Base-by-base conservation (phyloP, 2,797 vertebrate genomes). In the Enteromius radiatus region DNA sequence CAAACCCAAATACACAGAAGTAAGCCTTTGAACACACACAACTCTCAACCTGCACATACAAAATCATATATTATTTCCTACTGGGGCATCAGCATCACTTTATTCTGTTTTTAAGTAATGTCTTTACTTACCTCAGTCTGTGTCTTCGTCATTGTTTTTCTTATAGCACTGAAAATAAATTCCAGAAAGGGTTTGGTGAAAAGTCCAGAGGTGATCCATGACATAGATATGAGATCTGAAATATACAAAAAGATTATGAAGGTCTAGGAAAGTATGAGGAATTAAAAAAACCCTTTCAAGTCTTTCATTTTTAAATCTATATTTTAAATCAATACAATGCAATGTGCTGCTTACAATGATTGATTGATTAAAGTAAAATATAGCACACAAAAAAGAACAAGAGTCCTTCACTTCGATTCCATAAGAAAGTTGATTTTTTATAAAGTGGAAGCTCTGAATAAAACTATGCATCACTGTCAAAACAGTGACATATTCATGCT, bases 81-180 rank as follows among this genome's bases (percentile, higher is more conserved):
- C 19, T 15, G 8, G 26, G 4, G 11, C 15, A n/a, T 73, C 14
- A 67, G 6, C 15, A n/a, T 76, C 7, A 28, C 2, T 47, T 38
- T 3, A 6, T 47, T 52, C 54, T 52, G 26, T 54, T 59, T 64
- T 10, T 31, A 52, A 31, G 6, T 9, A 41, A 49, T 21, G n/a
- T 67, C 23, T 67, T 59, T 78, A 87, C 93, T 96, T 93, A 96
- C 96, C 96, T 97, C 95, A 90, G 96, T 96, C 88, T 96, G 96
- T 96, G 96, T 97, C 92, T 97, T 98, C 87, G 96, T 92, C 80
- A 97, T 91, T 10, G 96, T 96, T 94, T 97, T 97, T 73, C 96
- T 95, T 78, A 96, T 94, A 36, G 97, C 88, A 1, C 95, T 97
- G 15, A 96, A 64, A 65, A 74, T 64, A 76, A 74, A 74, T 95